Evolutionary conservation across 2,797 vertebrate genomes (phyloP).

Genomic region (Lophotriccus pileatus): DNA sequence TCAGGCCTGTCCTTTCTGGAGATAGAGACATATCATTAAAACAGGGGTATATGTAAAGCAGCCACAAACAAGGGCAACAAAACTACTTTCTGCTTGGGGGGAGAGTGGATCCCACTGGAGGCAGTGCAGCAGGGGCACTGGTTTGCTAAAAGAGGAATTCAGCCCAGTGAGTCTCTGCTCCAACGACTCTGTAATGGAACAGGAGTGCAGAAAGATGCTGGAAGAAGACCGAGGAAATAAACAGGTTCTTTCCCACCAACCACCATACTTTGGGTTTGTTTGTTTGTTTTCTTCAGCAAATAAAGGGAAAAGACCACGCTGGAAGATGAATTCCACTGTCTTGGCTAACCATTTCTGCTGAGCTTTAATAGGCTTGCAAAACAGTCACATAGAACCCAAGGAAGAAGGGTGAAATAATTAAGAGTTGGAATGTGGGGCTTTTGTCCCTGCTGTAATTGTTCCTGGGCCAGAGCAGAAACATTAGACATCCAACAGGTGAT

Average conservation of each 20-base stretch:
- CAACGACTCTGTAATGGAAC: background rate
- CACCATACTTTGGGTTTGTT: background rate
- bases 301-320: background rate
- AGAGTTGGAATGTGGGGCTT: slow-evolving; percentile 26
- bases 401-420: slow-evolving; percentile 2
- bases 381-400: background rate
- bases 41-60: fast-evolving
- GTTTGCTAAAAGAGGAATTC: background rate
- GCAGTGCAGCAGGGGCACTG: fast-evolving
- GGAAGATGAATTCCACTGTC: background rate
- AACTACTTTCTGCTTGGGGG: background rate
- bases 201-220: fast-evolving
- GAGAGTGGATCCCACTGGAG: background rate
- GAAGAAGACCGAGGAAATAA: background rate
- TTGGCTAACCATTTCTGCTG: background rate
- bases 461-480: slow-evolving; percentile 21
- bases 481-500: slow-evolving; percentile 47
- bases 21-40: fast-evolving
- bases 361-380: background rate
- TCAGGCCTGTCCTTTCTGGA: background rate
- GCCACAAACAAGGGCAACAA: background rate
- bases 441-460: slow-evolving; percentile 34
- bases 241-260: background rate
- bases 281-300: background rate
- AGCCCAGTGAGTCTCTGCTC: background rate